Base-by-base conservation (phyloP, 1,140 invertebrate genomes). In the Hyphantria cunea region DNA sequence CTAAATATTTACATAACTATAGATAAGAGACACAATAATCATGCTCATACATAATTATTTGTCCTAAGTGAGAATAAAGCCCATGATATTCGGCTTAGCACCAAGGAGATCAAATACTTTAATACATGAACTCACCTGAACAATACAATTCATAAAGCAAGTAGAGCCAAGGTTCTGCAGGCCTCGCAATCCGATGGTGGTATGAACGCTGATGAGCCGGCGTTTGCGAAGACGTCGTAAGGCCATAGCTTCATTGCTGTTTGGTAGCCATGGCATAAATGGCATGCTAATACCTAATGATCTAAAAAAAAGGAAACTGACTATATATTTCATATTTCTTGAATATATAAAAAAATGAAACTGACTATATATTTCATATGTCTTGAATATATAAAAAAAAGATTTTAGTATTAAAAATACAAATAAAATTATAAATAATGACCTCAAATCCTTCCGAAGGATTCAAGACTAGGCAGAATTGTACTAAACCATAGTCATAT, bases 121-220 rank as follows among this genome's bases (percentile, higher is more conserved):
- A n/a, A n/a, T n/a, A 4, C 12, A 13, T n/a, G 8, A n/a, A 66
- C 71, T 72, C 51, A 93, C 93, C 92, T 99, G 98, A 7, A 99
- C 95, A 78, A 99, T 98, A 81, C 97, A 98, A 87, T 99, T 99
- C 97, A 99, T 99, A 85, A 99, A 99, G 91, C 98, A 99, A 0
- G 99, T 99, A 68, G 98, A 97, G n/a, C 98, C 98, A 70, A 99
- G 92, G 92, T 99, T 99, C 68, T 99, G 95, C 15, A 99, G 92
- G 1, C 98, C 98, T 65, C 98, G 92, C 31, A 99, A 88, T 34
- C 97, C 97, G 76, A 98, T 96, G 15, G 96, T 96, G 42, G 96
- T 96, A 75, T 96, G 95, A 56, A 95, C 94, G 47, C 95, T 93
- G 44, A 98, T 95, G 64, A 95, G 92, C 53, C 96, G 93, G 67